Evolutionary conservation across 2,888 invertebrate species (phyloP).

Genomic region (Heliconius hortense): DNA sequence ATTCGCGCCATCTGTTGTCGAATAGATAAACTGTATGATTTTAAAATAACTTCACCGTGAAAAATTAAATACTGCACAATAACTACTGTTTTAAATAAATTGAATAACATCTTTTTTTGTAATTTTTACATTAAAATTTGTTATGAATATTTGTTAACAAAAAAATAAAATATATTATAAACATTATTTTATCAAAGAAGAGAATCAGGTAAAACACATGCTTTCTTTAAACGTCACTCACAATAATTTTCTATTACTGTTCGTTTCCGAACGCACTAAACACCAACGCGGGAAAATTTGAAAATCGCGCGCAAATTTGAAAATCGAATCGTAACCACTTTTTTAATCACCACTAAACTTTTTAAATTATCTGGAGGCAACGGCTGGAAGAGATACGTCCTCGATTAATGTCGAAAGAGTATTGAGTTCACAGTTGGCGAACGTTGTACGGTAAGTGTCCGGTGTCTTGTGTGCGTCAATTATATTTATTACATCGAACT

Average conservation of each 20-base stretch:
- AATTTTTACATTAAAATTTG: neutral
- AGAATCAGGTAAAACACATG: constrained; percentile 44
- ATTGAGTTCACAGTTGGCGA: constrained; percentile 73
- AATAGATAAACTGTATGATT: constrained; percentile 52
- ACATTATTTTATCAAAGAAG: constrained; percentile 16
- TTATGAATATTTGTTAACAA: neutral
- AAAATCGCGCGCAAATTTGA: constrained; percentile 57
- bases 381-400: constrained; percentile 67
- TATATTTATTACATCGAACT: constrained; percentile 78
- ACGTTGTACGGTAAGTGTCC: constrained; percentile 63
- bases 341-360: constrained; percentile 41
- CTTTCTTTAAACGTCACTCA: constrained; percentile 56
- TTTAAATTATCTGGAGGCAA: constrained; percentile 53
- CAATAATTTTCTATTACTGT: constrained; percentile 54
- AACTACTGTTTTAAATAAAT: neutral
- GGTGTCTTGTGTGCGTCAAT: constrained; percentile 74
- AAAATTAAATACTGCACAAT: neutral
- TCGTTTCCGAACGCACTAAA: constrained; percentile 56
- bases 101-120: neutral
- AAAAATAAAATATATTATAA: neutral
- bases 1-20: constrained; percentile 60
- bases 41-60: neutral
- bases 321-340: constrained; percentile 52
- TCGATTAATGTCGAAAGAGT: constrained; percentile 73
- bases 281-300: constrained; percentile 52